These are phyloP conservation scores for Hippotragus niger DNA, from an alignment of 2,113 vertebrate genomes.

Conservation along the genomic window DNA sequence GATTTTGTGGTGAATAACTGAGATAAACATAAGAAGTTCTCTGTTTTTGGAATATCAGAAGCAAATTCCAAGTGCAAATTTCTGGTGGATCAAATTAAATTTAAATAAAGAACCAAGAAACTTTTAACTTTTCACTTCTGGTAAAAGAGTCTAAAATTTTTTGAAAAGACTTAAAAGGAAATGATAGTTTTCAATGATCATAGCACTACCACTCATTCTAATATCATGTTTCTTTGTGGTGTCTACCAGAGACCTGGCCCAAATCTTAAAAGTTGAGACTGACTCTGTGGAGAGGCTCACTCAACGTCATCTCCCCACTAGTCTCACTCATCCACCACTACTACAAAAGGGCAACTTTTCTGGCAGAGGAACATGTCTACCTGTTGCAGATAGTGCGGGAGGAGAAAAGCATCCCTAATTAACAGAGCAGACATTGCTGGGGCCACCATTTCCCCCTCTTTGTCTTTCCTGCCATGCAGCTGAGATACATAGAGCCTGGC, in stretches of 20 bases:
- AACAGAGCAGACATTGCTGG: neutral
- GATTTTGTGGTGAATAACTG: neutral
- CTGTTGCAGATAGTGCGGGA: neutral
- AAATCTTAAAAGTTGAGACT: neutral
- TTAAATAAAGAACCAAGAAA: neutral
- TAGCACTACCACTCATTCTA: neutral
- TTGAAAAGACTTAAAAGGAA: neutral
- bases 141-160: neutral
- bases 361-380: neutral
- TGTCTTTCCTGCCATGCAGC: neutral
- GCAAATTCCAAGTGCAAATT: neutral
- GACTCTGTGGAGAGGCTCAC: neutral
- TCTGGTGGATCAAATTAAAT: neutral
- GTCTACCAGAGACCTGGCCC: neutral
- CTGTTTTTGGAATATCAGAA: neutral
- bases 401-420: neutral
- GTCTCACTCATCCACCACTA: neutral
- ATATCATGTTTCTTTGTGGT: too few relatives aligned
- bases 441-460: neutral
- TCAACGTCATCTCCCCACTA: neutral
- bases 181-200: neutral
- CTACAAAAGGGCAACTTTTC: neutral
- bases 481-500: too few relatives aligned
- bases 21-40: neutral
- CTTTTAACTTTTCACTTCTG: neutral